phyloP scores from a whole-genome alignment of 2,797 vertebrate species.

The Tangara arthus region DNA sequence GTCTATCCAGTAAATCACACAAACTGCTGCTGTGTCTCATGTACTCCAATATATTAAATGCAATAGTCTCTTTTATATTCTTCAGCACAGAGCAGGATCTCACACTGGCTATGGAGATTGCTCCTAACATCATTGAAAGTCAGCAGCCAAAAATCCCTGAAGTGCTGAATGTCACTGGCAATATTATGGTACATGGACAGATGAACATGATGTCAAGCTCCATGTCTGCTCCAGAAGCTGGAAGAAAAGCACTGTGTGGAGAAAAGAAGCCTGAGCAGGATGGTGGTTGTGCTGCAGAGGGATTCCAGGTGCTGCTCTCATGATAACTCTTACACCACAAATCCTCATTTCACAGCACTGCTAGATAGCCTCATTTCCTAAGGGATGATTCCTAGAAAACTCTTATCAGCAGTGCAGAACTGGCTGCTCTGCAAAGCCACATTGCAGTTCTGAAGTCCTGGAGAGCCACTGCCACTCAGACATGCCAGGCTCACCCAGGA shows the following conservation, averaged over 20 bases:
- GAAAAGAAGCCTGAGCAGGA: not conserved
- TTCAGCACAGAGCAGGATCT: not conserved
- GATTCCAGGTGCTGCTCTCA: slow-evolving; percentile 6
- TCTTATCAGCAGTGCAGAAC: not conserved
- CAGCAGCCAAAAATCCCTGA: not conserved
- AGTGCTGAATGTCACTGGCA: slow-evolving; percentile 6
- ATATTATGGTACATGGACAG: not conserved
- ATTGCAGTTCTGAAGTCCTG: rapidly evolving
- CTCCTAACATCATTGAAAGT: slow-evolving; percentile 37
- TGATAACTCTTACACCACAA: not conserved
- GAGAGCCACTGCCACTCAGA: not conserved
- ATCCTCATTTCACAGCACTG: not conserved
- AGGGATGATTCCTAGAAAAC: not conserved
- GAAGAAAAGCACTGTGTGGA: not conserved
- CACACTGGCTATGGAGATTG: slow-evolving; percentile 11
- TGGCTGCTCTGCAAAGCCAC: not conserved
- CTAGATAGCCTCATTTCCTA: not conserved
- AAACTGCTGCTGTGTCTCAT: slow-evolving; percentile 8
- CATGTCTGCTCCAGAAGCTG: not conserved
- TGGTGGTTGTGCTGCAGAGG: not conserved
- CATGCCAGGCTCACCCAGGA: rapidly evolving
- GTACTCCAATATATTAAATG: not conserved
- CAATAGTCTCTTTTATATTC: not conserved
- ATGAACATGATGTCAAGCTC: not conserved
- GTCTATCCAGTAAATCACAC: not conserved